Conservation (phyloP, 2,797 vertebrate species). For the Xerus rutilus region DNA sequence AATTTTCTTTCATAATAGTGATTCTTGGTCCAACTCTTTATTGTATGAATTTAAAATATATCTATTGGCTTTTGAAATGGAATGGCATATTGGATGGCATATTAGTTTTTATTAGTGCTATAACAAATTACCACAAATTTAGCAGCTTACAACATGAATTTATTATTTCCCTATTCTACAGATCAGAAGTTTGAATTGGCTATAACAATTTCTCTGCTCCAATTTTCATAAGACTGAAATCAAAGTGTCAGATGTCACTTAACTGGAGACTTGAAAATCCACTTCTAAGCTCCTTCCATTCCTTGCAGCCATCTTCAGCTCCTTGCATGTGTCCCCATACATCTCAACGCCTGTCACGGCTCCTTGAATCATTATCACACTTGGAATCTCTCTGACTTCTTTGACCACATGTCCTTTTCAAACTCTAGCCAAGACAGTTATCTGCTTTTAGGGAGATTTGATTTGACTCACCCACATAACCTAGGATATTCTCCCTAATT, state of each 20-base stretch:
- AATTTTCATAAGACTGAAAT: neutral
- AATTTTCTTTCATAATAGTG: conserved; percentile 15
- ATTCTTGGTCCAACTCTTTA: neutral
- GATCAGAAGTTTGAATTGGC: neutral
- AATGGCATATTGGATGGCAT: neutral
- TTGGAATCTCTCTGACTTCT: conserved; percentile 1
- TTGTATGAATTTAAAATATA: conserved; percentile 16
- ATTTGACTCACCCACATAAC: neutral
- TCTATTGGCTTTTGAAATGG: neutral
- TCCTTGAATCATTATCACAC: neutral
- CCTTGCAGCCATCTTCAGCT: neutral
- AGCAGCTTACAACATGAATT: conserved; percentile 2
- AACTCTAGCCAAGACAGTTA: neutral
- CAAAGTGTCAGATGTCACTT: neutral
- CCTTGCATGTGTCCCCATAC: neutral
- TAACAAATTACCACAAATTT: conserved; percentile 9
- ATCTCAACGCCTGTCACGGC: neutral
- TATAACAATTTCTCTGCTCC: conserved; percentile 1
- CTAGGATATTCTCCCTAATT: neutral
- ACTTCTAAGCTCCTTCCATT: neutral
- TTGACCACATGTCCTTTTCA: neutral
- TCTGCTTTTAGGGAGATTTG: conserved; percentile 7
- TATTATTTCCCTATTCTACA: conserved; percentile 34
- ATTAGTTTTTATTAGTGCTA: conserved; percentile 15
- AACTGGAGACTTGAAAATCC: neutral